Evolutionary conservation across 2,888 invertebrate genomes (phyloP).

Genomic region (Dryococelus australis): DNA sequence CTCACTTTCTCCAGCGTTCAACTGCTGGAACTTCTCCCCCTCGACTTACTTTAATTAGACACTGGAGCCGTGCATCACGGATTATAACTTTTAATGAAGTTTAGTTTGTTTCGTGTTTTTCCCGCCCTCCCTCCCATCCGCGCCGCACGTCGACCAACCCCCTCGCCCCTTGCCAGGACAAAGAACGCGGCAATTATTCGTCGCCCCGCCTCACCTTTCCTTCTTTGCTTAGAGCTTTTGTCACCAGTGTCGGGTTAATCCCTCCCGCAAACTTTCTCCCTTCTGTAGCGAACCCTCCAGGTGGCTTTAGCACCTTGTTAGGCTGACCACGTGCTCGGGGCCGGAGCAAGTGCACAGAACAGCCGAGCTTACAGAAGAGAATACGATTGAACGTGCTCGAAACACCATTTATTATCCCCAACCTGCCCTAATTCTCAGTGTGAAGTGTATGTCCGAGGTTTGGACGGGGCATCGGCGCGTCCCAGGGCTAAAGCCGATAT

Average conservation of each 20-base stretch:
- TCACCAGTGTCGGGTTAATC: neutral
- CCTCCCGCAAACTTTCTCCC: neutral
- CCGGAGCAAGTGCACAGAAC: neutral
- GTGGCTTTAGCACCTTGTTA: neutral
- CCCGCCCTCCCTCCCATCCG: neutral
- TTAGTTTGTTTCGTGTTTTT: conserved; percentile 16
- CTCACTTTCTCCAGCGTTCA: neutral
- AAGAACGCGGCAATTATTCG: conserved; percentile 7
- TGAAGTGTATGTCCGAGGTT: too few relatives aligned
- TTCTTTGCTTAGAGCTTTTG: neutral
- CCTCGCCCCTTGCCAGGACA: neutral
- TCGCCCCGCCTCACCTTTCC: neutral
- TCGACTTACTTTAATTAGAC: neutral
- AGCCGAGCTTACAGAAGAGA: neutral
- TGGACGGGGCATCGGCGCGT: too few relatives aligned
- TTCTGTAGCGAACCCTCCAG: neutral
- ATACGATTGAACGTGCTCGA: neutral
- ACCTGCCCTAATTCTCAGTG: too few relatives aligned
- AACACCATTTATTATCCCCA: too few relatives aligned
- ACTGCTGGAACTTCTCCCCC: neutral
- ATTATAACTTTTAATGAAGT: conserved; percentile 16
- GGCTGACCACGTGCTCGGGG: neutral
- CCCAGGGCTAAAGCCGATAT: too few relatives aligned
- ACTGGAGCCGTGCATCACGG: neutral
- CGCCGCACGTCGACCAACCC: neutral